Percentiles rank a stretch among this genome's conserved stretches.
These are phyloP conservation scores for Antheraea assamensis DNA, from an alignment of 2,888 invertebrate species.

Conservation along the genomic window DNA sequence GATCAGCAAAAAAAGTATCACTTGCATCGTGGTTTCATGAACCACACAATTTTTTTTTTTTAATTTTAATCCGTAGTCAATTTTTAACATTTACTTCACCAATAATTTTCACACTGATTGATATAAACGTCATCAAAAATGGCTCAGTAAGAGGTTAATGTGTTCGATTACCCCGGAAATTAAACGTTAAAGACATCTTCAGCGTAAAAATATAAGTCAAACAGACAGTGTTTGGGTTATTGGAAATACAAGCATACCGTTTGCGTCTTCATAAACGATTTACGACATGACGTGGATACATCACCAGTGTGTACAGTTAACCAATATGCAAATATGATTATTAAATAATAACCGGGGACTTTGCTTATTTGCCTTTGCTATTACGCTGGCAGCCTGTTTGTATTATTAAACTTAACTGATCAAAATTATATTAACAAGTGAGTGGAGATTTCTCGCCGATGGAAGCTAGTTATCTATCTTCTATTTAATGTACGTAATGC, in stretches of 20 bases:
- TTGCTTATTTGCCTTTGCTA: background rate
- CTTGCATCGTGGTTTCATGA: too few species aligned
- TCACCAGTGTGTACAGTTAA: background rate
- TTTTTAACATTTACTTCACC: too few species aligned
- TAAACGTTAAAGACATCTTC: too few species aligned
- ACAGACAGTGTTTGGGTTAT: background rate
- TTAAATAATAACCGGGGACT: background rate
- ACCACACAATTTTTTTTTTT: too few species aligned
- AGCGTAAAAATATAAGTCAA: background rate
- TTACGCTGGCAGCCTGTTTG: background rate
- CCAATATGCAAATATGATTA: background rate
- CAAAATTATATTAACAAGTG: background rate
- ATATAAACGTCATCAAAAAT: too few species aligned
- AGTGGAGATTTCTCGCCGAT: background rate
- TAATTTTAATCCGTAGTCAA: too few species aligned
- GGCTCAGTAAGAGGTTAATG: too few species aligned
- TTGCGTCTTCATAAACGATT: background rate
- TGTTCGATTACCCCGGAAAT: too few species aligned
- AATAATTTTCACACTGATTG: too few species aligned
- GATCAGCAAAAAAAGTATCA: too few species aligned
- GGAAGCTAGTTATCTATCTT: too few species aligned
- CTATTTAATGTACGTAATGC: too few species aligned
- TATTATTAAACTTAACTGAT: background rate
- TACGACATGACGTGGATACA: background rate
- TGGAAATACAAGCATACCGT: background rate